Evolutionary conservation across 2,888 invertebrate genomes (phyloP), one percentile per base, ranked within the genome.

Genomic region (Oscheius sp.): DNA sequence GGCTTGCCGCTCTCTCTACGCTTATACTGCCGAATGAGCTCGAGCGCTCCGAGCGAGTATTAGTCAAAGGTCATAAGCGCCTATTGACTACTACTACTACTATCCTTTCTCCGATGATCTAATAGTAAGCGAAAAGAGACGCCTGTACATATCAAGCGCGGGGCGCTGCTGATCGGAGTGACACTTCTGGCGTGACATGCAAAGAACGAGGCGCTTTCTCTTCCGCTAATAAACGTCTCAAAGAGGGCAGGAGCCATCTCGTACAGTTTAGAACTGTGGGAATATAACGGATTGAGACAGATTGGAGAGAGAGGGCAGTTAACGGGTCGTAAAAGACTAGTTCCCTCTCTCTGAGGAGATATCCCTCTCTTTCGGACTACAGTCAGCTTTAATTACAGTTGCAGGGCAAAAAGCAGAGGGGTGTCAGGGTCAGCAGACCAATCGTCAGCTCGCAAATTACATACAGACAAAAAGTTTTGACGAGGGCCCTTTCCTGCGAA

Each of bases 291-390:
- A 21, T 42, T 42, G 42, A 42, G 42, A 42, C 42, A 42, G 42
- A 42, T 42, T 13, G 1, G 50, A 47, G 50, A 63, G 63, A 53
- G 68, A 68, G 55, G n/a, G 29, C 58, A 35, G n/a, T 58, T 58
- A 70, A 32, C 70, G 70, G 58, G 32, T 57, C 70, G 53, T 68
- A 68, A 68, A 68, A 68, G 48, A 68, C 68, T 55, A 55, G 68
- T 68, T 32, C 21, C 66, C 55, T 10, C 68, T 37, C 35, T 53
- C n/a, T 63, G 55, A 55, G 55, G 68, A 33, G 42, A 42, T 5
- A 42, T 42, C 42, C 7, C 42, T 42, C 21, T 13, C 33, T 55
- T 21, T 53, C 57, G 37, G 68, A 55, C 21, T 32, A 55, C 55
- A 55, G 55, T 32, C 53, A 13, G n/a, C 55, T 53, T 37, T 68